Evolutionary conservation across 2,888 invertebrate species (phyloP).

Genomic region (Lithophane leautieri): DNA sequence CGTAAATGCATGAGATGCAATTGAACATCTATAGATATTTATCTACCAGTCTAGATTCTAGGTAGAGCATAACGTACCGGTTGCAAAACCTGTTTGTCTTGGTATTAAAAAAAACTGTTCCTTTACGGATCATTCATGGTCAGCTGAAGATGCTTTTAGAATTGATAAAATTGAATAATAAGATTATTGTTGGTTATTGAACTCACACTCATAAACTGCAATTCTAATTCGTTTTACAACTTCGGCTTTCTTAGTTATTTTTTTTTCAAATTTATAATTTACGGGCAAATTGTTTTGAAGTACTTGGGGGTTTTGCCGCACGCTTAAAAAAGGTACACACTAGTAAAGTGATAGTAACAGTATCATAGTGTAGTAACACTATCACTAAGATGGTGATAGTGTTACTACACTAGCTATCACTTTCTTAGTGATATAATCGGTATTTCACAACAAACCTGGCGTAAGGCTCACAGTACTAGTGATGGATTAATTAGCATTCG

Average conservation of each 20-base stretch:
- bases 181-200: background rate
- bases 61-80: background rate
- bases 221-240: too few species aligned
- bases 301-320: background rate
- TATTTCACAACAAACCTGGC: background rate
- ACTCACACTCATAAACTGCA: background rate
- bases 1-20: background rate
- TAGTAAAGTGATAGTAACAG: too few species aligned
- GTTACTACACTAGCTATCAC: too few species aligned
- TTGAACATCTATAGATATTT: background rate
- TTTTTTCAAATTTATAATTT: background rate
- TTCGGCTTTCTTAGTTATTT: background rate
- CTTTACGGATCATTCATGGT: background rate
- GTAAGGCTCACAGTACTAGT: background rate
- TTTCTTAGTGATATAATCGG: background rate
- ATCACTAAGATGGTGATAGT: too few species aligned
- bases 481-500: too few species aligned
- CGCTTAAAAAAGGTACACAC: background rate
- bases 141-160: background rate
- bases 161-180: background rate
- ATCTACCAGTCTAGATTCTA: constrained; percentile 13
- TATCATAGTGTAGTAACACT: too few species aligned
- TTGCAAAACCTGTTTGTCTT: background rate
- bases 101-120: background rate
- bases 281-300: background rate